Evolutionary conservation across 2,797 vertebrate genomes (phyloP).

Genomic region (Nyctibius grandis): DNA sequence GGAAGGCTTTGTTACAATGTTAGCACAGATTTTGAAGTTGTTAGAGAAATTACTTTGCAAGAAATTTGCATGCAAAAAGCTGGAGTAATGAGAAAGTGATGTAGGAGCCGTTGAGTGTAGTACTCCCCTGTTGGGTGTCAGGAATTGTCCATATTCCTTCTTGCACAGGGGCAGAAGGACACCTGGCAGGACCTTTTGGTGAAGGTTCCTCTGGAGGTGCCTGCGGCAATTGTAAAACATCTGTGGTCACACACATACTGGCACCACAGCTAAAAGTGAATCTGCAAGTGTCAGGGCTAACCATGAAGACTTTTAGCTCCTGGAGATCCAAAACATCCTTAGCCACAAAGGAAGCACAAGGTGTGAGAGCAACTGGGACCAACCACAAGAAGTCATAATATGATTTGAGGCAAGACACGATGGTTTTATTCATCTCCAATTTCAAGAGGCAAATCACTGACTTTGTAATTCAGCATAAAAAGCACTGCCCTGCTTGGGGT

Average conservation of each 20-base stretch:
- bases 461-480: neutral
- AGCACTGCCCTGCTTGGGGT: neutral
- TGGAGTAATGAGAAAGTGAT: neutral
- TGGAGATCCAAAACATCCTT: neutral
- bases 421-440: neutral
- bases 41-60: slow-evolving; percentile 41
- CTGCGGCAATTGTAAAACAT: neutral
- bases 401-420: accelerated
- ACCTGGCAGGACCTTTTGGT: neutral
- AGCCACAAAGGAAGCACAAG: neutral
- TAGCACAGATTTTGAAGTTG: slow-evolving; percentile 36
- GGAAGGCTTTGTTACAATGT: slow-evolving; percentile 43
- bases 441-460: neutral
- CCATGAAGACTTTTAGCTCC: neutral
- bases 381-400: neutral
- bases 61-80: neutral
- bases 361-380: neutral
- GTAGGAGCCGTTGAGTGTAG: neutral
- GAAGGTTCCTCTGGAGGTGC: neutral
- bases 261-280: neutral
- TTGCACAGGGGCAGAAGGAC: neutral
- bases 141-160: neutral
- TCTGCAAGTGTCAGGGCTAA: neutral
- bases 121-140: neutral
- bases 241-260: neutral